Percentiles rank a stretch among this genome's conserved stretches.
Conservation (phyloP, 2,888 invertebrate species). For the Zele albiditarsus region DNA sequence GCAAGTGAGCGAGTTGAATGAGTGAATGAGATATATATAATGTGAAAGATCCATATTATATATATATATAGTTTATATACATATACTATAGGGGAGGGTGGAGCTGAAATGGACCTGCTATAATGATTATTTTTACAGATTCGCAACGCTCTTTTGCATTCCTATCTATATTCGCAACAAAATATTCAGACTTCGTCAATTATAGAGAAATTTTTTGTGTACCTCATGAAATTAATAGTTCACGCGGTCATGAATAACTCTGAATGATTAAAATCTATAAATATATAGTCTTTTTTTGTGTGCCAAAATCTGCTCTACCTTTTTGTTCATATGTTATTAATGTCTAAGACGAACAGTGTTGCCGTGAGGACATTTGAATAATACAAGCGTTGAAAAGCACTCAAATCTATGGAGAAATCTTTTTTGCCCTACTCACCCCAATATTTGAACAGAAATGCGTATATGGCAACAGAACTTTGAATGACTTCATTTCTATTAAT, state of each 20-base stretch:
- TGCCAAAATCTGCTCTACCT: background rate
- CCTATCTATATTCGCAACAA: background rate
- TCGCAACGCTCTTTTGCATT: background rate
- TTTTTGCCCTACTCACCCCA: background rate
- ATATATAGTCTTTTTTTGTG: background rate
- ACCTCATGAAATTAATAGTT: background rate
- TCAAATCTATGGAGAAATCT: background rate
- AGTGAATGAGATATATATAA: constrained; percentile 3
- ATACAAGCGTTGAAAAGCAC: background rate
- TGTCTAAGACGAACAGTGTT: background rate
- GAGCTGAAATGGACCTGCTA: background rate
- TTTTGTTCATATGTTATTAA: background rate
- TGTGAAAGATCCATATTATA: constrained; percentile 11
- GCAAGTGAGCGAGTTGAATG: constrained; percentile 14
- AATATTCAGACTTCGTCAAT: background rate
- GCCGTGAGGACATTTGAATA: background rate
- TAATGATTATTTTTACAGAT: background rate
- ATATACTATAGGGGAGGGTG: constrained; percentile 1
- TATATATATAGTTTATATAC: background rate
- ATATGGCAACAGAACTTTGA: background rate
- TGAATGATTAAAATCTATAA: background rate
- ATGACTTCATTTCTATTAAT: constrained; percentile 15
- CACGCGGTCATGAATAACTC: background rate
- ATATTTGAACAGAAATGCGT: background rate
- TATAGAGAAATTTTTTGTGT: background rate